Base-by-base conservation (phyloP, 2,797 vertebrate genomes). In the Perodicticus potto region DNA sequence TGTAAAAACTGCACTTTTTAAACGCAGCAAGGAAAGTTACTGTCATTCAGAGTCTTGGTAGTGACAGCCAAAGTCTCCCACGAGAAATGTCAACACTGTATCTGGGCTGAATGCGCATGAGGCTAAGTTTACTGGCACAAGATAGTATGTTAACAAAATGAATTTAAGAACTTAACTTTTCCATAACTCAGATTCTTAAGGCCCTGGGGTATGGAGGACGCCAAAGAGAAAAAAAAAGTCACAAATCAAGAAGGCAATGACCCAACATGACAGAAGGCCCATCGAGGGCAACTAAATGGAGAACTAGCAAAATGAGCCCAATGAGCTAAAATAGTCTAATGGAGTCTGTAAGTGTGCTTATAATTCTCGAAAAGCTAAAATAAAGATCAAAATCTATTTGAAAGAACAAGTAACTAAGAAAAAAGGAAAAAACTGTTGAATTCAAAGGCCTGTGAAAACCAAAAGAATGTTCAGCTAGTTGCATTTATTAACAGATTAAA, bases 181-280 rank as follows among this genome's bases (percentile, higher is more conserved):
- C 27, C 25, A 2, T 22, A 77, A 76, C 40, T 81, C 25, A 61
- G 40, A 94, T 81, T 74, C 19, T 34, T 88, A 86, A 37, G 37
- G 6, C 11, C 12, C 57, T 12, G 76, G 32, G 43, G 32, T 65
- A 2, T 29, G 86, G 14, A 87, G 49, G 34, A 74, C n/a, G 63
- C 22, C 23, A 73, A 82, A 70, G 25, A 29, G 22, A 17, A n/a
- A 11, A 23, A 22, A 69, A 78, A 96, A 77, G 12, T 86, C 65
- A 61, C 40, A 73, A 88, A 65, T 59, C 25, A 74, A 76, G 72
- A 93, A 91, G 19, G 49, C 77, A 91, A 86, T 32, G 10, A 86
- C 78, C 37, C 27, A 76, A 4, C 43, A 9, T 23, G 70, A 83
- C 7, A 86, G 27, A 67, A 49, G 12, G 22, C 9, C 23, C 43